Conservation (phyloP, 2,888 invertebrate genomes). For the Chironomus riparius region DNA sequence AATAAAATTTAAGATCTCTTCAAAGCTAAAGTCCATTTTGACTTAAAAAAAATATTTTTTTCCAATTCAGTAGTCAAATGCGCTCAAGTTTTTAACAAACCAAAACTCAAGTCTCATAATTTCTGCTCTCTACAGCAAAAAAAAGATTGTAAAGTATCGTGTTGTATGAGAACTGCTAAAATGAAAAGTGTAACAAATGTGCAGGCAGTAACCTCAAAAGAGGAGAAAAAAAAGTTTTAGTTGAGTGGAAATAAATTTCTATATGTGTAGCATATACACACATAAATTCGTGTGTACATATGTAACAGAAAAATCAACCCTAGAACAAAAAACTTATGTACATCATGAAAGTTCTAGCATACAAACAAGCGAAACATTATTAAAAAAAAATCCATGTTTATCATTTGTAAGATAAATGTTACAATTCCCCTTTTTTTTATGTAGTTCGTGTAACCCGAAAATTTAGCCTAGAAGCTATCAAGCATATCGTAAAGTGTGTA, state of each 20-base stretch:
- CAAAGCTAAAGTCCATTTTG: too few relatives aligned
- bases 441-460: slow-evolving; percentile 22
- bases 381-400: slow-evolving; percentile 25
- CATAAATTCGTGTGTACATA: not conserved
- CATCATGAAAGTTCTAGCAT: not conserved
- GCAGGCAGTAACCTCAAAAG: not conserved
- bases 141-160: not conserved
- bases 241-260: not conserved
- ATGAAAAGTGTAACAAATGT: not conserved
- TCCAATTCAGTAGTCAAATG: too few relatives aligned
- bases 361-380: slow-evolving; percentile 25
- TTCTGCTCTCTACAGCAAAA: too few relatives aligned
- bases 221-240: not conserved
- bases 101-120: too few relatives aligned
- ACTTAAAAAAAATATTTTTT: too few relatives aligned
- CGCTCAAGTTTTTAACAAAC: too few relatives aligned
- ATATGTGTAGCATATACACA: not conserved
- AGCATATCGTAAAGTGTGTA: not conserved
- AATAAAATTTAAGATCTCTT: too few relatives aligned
- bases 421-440: slow-evolving; percentile 12
- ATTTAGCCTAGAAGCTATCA: not conserved
- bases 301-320: not conserved
- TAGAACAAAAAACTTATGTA: not conserved
- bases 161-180: not conserved
- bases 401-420: slow-evolving; percentile 25